Percentiles rank a stretch among this genome's conserved stretches.
phyloP scores from a whole-genome alignment of 2,797 vertebrate genomes.

The Garrulus glandarius region DNA sequence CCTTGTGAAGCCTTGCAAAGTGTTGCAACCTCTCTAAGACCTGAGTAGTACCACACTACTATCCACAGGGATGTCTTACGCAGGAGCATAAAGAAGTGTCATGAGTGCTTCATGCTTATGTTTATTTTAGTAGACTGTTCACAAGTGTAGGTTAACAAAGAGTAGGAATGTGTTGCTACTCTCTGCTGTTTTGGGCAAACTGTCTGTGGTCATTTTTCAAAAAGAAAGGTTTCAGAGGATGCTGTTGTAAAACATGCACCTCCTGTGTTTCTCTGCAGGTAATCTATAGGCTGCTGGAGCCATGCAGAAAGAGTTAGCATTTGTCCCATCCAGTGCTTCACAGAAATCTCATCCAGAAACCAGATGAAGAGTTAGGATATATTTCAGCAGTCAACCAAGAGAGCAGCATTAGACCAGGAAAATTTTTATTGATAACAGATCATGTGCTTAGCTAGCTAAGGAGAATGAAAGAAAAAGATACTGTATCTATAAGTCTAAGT shows the following conservation, averaged over 20 bases:
- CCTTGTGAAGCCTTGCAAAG: not conserved
- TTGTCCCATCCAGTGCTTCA: not conserved
- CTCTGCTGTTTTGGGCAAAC: not conserved
- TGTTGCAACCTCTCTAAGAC: not conserved
- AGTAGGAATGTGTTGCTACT: not conserved
- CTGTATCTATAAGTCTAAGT: constrained; percentile 60
- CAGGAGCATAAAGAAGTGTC: not conserved
- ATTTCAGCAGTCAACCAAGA: not conserved
- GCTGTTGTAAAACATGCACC: not conserved
- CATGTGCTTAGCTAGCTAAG: not conserved
- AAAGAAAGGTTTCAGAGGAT: not conserved
- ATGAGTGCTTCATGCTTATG: not conserved
- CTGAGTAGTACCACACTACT: not conserved
- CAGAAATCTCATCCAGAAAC: not conserved
- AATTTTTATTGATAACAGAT: constrained; percentile 5
- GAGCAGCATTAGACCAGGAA: not conserved
- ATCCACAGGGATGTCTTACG: not conserved
- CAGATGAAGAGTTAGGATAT: not conserved
- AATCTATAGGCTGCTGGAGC: not conserved
- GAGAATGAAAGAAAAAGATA: constrained; percentile 22
- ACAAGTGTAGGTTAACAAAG: not conserved
- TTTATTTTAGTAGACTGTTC: not conserved
- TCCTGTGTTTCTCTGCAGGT: not conserved
- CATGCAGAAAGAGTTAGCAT: not conserved
- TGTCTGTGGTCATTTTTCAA: not conserved